A percentile compares a stretch with the other conserved stretches of the same genome.
Conservation (phyloP, 2,888 invertebrate species). For the Nemapogon koenigi region DNA sequence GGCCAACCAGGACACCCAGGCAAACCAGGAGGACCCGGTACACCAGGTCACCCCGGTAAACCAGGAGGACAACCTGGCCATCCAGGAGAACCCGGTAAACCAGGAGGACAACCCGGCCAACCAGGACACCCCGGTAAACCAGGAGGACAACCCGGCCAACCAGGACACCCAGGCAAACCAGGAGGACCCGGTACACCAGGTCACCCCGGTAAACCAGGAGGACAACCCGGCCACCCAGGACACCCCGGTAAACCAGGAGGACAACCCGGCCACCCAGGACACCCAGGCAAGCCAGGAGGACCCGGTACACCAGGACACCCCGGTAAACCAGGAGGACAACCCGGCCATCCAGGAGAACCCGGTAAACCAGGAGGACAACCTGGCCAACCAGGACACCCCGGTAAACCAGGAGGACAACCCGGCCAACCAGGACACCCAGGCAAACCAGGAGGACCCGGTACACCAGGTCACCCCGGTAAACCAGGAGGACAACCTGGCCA, state of each 20-base stretch:
- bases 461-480: neutral
- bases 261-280: conserved; percentile 8
- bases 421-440: too few relatives aligned
- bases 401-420: neutral
- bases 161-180: conserved; percentile 1
- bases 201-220: conserved; percentile 8
- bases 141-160: conserved; percentile 2
- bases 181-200: conserved; percentile 8
- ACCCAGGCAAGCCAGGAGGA: conserved; percentile 8
- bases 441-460: conserved; percentile 1
- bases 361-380: conserved; percentile 2
- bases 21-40: conserved; percentile 9
- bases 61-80: neutral
- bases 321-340: conserved; percentile 1
- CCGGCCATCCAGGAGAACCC: too few relatives aligned
- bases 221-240: conserved; percentile 3
- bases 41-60: conserved; percentile 1
- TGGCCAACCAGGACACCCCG: neutral
- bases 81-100: neutral
- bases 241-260: neutral
- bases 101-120: conserved; percentile 7
- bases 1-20: neutral
- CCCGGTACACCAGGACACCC: conserved; percentile 7
- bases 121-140: conserved; percentile 10
- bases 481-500: neutral